phyloP scores from a whole-genome alignment of 1,140 invertebrate genomes.

The Streblospio benedicti region DNA sequence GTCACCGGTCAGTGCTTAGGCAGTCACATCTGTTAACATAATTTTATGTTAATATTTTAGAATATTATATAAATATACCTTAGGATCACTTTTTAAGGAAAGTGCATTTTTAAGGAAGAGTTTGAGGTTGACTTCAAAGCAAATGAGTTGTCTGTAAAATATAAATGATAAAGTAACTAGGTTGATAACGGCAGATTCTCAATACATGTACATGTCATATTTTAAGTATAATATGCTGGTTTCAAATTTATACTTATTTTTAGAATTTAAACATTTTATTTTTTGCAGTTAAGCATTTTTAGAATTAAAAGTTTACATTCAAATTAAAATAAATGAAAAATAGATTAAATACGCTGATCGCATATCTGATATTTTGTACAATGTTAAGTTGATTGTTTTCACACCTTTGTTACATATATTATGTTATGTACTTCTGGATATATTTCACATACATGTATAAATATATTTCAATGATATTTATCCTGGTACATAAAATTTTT shows the following conservation, averaged over 20 bases:
- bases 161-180: not conserved
- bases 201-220: not conserved
- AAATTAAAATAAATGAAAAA: constrained; percentile 7
- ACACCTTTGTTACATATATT: not conserved
- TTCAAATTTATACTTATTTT: not conserved
- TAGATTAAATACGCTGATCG: not conserved
- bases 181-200: not conserved
- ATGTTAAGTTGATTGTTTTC: not conserved
- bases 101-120: not conserved
- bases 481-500: not conserved
- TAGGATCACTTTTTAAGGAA: no score
- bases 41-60: no score
- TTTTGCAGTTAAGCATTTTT: not conserved
- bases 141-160: constrained; percentile 8
- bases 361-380: not conserved
- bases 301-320: not conserved
- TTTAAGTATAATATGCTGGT: not conserved
- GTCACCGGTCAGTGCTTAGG: no score
- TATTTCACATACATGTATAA: not conserved
- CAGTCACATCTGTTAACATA: no score
- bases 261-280: not conserved
- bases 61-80: no score
- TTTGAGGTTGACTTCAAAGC: constrained; percentile 8
- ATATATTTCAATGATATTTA: not conserved
- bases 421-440: not conserved